Base-by-base conservation (phyloP, 1,140 invertebrate species). In the Formica exsecta region DNA sequence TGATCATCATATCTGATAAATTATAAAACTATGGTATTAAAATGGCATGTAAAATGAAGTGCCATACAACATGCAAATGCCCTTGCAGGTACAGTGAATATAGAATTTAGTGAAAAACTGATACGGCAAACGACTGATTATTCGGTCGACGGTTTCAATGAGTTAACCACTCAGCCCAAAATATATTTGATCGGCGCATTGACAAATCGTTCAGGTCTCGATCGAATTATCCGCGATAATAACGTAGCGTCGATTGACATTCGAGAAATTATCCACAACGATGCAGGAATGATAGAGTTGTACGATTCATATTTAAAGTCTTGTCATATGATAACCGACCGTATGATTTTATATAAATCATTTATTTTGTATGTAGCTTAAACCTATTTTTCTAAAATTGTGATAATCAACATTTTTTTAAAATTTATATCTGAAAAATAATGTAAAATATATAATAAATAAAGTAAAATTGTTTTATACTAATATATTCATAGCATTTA, bases 111-210 rank as follows among this genome's bases (percentile, higher is more conserved):
- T 22, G 44, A 70, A 77, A 80, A 73, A 57, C n/a, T 38, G 59
- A 48, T 87, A 61, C 36, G 66, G 54, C 48, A 51, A 57, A 32
- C 38, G 51, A 75, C 48, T 51, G 80, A 65, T 68, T 54, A 38
- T 51, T 65, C 48, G 25, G 71, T 48, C 48, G 51, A 65, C 29
- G 85, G 29, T 73, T 83, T 86, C 85, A 61, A 86, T 71, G 57
- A 65, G 75, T 61, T 71, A 68, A 83, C 80, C 80, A 74, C 57
- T 86, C 44, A 54, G 81, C 13, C 44, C 38, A 22, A 65, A 79
- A 86, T 80, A 73, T 83, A 83, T 83, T 83, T 73, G 62, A 68
- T 64, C 61, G 25, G 44, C 54, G 66, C 41, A 59, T 38, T 38
- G 74, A 54, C 36, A 11, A 51, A 77, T 61, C 32, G 38, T 71